Evolutionary conservation across 2,797 vertebrate genomes (phyloP), one percentile per base, ranked within the genome.

Genomic region (Hozukius guyotensis): DNA sequence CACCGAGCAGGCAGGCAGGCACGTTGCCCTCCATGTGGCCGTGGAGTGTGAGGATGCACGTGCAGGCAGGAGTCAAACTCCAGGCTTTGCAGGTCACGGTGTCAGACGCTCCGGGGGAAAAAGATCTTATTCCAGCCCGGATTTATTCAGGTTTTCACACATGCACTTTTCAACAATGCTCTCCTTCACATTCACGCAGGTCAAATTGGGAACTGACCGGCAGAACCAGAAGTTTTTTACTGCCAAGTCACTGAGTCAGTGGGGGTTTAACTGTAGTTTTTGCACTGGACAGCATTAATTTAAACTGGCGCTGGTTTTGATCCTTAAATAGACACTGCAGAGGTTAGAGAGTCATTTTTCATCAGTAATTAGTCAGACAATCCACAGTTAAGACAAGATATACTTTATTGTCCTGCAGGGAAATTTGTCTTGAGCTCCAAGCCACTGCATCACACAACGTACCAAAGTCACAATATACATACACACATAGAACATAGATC

Each of bases 1-100:
- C 81, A 72, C 10, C 6, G 29, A 27, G 29, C 76, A 60, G 55
- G 22, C 76, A 60, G 55, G 22, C 20, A 62, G 11, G 11, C 20
- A 22, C 2, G 27, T 57, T 65, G 57, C 24, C 56, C 31, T 78
- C 86, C 82, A 86, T 78, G 63, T 83, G 88, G 66, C 72, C 59
- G 61, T 42, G 22, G 14, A 68, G 62, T 24, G 77, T 82, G 62
- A 74, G 52, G 42, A 75, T 73, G 31, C 68, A 56, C 70, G 76
- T 63, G 70, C 46, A 78, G 72, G 52, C 59, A 42, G 59, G 53
- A 81, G 78, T 81, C 78, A 76, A 80, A 77, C 55, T 65, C 10
- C 67, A 67, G 59, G 63, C n/a, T 75, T 77, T 46, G 24, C 52
- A 38, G 83, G 83, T 83, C 77, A 83, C 0, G 1, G 52, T 65